These are phyloP conservation scores for Trogon melanurus DNA, from an alignment of 2,113 vertebrate species.

Conservation along the genomic window DNA sequence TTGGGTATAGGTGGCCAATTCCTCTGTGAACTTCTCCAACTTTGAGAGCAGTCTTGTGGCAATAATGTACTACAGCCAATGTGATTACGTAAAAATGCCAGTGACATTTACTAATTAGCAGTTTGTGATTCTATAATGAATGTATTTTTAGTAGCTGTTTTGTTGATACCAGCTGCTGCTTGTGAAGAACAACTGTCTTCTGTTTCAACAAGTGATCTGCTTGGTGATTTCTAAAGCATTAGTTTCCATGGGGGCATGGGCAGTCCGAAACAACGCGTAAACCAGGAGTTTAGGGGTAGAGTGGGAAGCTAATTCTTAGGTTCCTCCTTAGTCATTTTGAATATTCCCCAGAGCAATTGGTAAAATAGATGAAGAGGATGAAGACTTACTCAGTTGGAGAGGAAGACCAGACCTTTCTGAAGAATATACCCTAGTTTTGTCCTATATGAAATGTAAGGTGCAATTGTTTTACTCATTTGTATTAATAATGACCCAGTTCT, in stretches of 20 bases:
- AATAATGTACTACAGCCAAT: background rate
- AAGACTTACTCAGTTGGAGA: background rate
- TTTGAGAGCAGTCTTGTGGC: background rate
- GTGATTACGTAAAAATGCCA: background rate
- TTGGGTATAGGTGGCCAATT: background rate
- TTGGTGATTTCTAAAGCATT: slow-evolving; percentile 7
- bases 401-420: background rate
- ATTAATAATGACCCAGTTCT: background rate
- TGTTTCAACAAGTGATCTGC: slow-evolving; percentile 44
- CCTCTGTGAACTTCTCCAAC: background rate
- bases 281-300: background rate
- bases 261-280: background rate
- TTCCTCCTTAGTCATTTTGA: background rate
- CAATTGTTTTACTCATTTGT: background rate
- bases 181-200: slow-evolving; percentile 13
- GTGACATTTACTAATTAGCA: background rate
- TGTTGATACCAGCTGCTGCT: slow-evolving; percentile 21
- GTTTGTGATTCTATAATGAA: background rate
- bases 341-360: background rate
- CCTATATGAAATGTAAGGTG: background rate
- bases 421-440: background rate
- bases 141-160: background rate
- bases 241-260: background rate
- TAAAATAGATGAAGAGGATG: background rate
- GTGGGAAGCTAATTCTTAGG: background rate